Evolutionary conservation across 2,888 invertebrate genomes (phyloP).

Genomic region (Oscheius myriophilus): DNA sequence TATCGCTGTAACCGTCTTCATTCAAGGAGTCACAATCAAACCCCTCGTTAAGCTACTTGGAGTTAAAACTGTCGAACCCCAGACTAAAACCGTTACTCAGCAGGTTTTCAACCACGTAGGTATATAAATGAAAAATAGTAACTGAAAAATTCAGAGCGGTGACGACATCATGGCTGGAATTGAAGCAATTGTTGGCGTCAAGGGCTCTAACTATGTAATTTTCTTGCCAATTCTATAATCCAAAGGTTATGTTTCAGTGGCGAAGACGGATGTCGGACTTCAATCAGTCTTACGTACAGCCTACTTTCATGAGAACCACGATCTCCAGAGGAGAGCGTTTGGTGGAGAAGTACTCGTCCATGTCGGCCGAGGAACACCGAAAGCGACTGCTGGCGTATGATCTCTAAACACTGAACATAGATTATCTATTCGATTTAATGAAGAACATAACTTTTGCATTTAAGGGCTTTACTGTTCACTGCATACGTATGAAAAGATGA

Average conservation of each 20-base stretch:
- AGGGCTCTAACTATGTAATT: slow-evolving; percentile 54
- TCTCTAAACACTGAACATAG: no score
- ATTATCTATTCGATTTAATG: no score
- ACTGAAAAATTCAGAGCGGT: slow-evolving; percentile 38
- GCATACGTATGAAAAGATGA: no score
- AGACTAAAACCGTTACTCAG: slow-evolving; percentile 44
- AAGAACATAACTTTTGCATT: no score
- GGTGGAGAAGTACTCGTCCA: slow-evolving; percentile 29
- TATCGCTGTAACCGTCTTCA: slow-evolving; percentile 97
- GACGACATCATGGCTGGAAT: slow-evolving; percentile 67
- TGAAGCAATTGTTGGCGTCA: slow-evolving; percentile 62
- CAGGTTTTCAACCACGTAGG: slow-evolving; percentile 55
- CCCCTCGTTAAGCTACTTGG: slow-evolving; percentile 92
- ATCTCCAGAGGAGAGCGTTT: slow-evolving; percentile 32
- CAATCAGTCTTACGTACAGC: slow-evolving; percentile 29
- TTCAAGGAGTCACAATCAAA: slow-evolving; percentile 96
- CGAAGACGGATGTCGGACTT: slow-evolving; percentile 23
- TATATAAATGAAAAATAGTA: not conserved
- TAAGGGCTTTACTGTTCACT: no score
- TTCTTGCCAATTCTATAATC: not conserved
- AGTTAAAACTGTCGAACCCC: slow-evolving; percentile 77
- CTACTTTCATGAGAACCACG: slow-evolving; percentile 31
- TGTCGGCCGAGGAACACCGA: slow-evolving; percentile 31
- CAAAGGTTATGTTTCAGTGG: slow-evolving; percentile 24
- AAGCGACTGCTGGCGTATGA: slow-evolving; percentile 9